These are phyloP conservation scores for Otus scops DNA, from an alignment of 2,797 vertebrate genomes.

Conservation along the genomic window DNA sequence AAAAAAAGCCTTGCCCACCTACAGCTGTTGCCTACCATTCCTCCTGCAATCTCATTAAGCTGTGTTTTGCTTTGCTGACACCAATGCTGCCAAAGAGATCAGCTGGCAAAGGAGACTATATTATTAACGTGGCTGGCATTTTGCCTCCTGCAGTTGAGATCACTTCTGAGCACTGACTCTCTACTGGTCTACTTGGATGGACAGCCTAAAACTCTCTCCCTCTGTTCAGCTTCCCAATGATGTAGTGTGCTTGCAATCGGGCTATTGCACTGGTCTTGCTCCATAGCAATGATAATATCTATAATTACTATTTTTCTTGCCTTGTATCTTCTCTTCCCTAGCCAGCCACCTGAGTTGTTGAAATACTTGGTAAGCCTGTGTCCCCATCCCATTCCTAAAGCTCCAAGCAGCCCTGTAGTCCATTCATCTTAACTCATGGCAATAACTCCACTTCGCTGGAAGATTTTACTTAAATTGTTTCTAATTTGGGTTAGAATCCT, in stretches of 20 bases:
- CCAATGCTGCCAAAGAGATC: background rate
- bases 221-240: background rate
- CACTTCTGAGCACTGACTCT: background rate
- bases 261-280: background rate
- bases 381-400: background rate
- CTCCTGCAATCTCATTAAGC: constrained; percentile 7
- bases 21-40: background rate
- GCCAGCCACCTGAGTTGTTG: background rate
- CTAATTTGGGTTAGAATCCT: background rate
- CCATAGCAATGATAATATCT: background rate
- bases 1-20: background rate
- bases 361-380: background rate
- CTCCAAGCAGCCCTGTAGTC: background rate
- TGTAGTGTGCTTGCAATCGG: background rate
- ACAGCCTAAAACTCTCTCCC: background rate
- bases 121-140: constrained; percentile 34
- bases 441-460: background rate
- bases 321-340: background rate
- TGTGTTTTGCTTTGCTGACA: constrained; percentile 1
- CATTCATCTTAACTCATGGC: background rate
- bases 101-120: background rate
- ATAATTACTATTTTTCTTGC: background rate
- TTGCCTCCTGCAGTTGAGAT: constrained; percentile 46
- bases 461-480: background rate
- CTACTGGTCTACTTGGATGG: background rate